Evolutionary conservation across 2,888 invertebrate species (phyloP).

Genomic region (Melanostoma scalare): DNA sequence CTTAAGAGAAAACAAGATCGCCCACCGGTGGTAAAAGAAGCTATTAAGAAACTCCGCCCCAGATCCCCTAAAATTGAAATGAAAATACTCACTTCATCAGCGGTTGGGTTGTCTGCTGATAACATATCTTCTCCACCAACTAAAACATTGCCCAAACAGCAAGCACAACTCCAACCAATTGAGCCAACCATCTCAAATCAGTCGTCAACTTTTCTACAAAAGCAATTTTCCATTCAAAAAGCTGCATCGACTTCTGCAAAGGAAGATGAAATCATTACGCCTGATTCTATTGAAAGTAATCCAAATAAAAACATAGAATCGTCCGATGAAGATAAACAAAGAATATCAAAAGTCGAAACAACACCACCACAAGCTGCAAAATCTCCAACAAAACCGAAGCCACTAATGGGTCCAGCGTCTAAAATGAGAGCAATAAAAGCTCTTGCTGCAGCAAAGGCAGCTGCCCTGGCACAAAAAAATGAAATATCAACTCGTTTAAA

Average conservation of each 20-base stretch:
- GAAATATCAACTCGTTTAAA: background rate
- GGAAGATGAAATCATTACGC: background rate
- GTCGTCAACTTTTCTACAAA: background rate
- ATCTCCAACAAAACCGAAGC: background rate
- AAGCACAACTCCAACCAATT: background rate
- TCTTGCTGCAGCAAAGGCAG: background rate
- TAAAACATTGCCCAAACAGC: conserved; percentile 13
- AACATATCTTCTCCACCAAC: background rate
- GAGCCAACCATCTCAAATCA: too few relatives aligned
- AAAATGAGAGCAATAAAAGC: conserved; percentile 42
- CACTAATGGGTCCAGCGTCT: conserved; percentile 44
- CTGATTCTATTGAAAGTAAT: background rate
- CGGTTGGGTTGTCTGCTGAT: background rate
- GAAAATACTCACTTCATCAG: conserved; percentile 3
- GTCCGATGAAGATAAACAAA: background rate
- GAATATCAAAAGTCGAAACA: background rate
- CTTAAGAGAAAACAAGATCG: conserved; percentile 28
- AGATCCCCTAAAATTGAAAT: conserved; percentile 28
- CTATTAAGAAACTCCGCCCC: conserved; percentile 45
- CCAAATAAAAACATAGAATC: background rate
- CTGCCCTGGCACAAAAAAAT: background rate
- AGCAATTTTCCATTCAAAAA: background rate
- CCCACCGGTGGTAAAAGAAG: background rate
- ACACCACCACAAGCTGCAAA: background rate
- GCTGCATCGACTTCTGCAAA: background rate